Conservation (phyloP, 2,113 vertebrate species). For the Gorsachius goisagi region DNA sequence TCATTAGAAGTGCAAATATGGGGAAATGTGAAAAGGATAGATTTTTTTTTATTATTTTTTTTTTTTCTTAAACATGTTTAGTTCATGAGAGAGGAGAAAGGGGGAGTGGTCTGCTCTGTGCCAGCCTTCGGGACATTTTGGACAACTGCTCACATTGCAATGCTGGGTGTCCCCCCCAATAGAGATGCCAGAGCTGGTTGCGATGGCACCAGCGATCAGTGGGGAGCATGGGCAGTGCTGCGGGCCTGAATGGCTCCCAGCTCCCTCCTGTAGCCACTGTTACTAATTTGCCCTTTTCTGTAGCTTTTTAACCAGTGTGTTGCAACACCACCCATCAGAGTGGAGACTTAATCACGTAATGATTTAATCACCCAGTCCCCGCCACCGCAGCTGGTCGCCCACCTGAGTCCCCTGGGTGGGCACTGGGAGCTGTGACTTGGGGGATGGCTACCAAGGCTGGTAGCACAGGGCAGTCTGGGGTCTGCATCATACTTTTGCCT, state of each 20-base stretch:
- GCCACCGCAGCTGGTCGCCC: background rate
- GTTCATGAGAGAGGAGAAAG: background rate
- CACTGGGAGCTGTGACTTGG: background rate
- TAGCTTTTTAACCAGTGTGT: background rate
- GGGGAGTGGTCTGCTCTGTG: background rate
- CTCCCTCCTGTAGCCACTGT: background rate
- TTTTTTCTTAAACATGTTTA: background rate
- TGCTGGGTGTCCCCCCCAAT: background rate
- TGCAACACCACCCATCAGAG: background rate
- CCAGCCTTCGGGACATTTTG: background rate
- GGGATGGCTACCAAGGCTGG: fast-evolving
- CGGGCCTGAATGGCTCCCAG: fast-evolving
- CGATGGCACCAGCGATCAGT: background rate
- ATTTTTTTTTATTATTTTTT: background rate
- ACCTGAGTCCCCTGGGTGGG: background rate
- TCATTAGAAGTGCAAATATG: background rate
- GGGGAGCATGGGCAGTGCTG: background rate
- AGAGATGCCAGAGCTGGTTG: background rate
- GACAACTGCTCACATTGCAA: fast-evolving
- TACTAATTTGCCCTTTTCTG: background rate
- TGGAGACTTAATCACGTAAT: background rate
- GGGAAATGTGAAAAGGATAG: background rate
- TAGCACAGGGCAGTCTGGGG: background rate
- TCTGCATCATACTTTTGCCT: background rate
- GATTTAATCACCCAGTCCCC: background rate